Conservation (phyloP, 1,140 invertebrate species). For the Mylabris phalerata region DNA sequence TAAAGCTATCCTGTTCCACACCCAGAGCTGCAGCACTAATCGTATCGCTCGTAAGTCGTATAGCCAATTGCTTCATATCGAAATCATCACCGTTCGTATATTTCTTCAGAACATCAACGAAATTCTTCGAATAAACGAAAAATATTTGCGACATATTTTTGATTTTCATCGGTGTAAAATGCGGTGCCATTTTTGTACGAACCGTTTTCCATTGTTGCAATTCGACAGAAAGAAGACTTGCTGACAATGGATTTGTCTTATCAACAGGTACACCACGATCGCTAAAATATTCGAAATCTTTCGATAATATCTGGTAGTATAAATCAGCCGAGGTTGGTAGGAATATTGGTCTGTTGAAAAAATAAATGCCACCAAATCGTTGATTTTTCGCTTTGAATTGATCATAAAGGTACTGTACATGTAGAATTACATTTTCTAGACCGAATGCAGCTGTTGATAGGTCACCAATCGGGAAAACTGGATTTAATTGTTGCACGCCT, state of each 20-base stretch:
- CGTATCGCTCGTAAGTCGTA: constrained; percentile 3
- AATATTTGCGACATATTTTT: constrained; percentile 39
- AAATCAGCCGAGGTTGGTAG: constrained; percentile 36
- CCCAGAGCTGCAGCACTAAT: neutral
- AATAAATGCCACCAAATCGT: too few species aligned
- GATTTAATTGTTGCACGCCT: constrained; percentile 15
- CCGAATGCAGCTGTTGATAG: constrained; percentile 5
- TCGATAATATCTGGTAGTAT: constrained; percentile 43
- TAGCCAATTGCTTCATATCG: constrained; percentile 32
- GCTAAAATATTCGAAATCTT: constrained; percentile 46
- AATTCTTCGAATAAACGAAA: too few species aligned
- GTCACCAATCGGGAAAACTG: constrained; percentile 17
- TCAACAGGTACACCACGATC: constrained; percentile 42
- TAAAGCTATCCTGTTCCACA: constrained; percentile 12
- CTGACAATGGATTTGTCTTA: constrained; percentile 41
- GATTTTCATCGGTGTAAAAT: constrained; percentile 46
- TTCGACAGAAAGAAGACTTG: constrained; percentile 42
- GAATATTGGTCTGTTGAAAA: too few species aligned
- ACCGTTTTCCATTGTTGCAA: constrained; percentile 44
- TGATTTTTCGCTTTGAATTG: too few species aligned
- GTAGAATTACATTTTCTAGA: neutral
- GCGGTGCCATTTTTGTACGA: constrained; percentile 41
- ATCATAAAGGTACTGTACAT: too few species aligned
- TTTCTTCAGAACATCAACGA: neutral
- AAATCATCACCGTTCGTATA: neutral